Evolutionary conservation across 1,140 invertebrate species (phyloP).

Genomic region (Drosophila nasuta): DNA sequence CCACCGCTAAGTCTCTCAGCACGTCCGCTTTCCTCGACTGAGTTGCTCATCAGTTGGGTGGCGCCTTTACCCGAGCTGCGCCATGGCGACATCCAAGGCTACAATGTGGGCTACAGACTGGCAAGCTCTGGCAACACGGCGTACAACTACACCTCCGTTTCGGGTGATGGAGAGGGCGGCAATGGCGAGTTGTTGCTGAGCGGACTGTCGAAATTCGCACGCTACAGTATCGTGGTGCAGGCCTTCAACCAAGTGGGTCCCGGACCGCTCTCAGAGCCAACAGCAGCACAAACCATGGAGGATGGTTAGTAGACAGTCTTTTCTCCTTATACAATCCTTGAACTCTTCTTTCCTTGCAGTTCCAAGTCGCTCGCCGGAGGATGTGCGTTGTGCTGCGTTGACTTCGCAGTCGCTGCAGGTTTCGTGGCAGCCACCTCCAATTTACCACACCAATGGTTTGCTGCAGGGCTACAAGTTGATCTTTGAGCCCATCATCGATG

Average conservation of each 20-base stretch:
- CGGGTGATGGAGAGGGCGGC: conserved; percentile 89
- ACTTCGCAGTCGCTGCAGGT: conserved; percentile 92
- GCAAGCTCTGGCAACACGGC: conserved; percentile 80
- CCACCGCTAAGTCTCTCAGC: conserved; percentile 90
- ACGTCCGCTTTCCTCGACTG: conserved; percentile 90
- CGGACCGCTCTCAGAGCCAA: conserved; percentile 91
- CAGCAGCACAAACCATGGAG: conserved; percentile 91
- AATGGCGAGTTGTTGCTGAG: conserved; percentile 88
- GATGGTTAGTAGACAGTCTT: conserved; percentile 87
- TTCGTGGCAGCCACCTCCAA: conserved; percentile 93
- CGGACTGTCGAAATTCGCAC: conserved; percentile 90
- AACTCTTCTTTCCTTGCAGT: conserved; percentile 85
- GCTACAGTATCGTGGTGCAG: conserved; percentile 92
- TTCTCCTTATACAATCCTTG: too few relatives aligned
- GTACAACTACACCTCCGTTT: conserved; percentile 89
- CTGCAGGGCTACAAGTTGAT: conserved; percentile 93
- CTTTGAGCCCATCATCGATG: conserved; percentile 88
- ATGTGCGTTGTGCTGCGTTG: conserved; percentile 89
- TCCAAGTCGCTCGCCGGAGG: conserved; percentile 90
- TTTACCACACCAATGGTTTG: conserved; percentile 91
- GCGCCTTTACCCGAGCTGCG: conserved; percentile 89
- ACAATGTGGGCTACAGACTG: conserved; percentile 87
- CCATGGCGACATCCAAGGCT: conserved; percentile 91
- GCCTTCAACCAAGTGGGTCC: conserved; percentile 94
- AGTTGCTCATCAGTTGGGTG: conserved; percentile 91